Evolutionary conservation across 2,113 vertebrate species (phyloP).

Genomic region (Crotophaga sulcirostris): DNA sequence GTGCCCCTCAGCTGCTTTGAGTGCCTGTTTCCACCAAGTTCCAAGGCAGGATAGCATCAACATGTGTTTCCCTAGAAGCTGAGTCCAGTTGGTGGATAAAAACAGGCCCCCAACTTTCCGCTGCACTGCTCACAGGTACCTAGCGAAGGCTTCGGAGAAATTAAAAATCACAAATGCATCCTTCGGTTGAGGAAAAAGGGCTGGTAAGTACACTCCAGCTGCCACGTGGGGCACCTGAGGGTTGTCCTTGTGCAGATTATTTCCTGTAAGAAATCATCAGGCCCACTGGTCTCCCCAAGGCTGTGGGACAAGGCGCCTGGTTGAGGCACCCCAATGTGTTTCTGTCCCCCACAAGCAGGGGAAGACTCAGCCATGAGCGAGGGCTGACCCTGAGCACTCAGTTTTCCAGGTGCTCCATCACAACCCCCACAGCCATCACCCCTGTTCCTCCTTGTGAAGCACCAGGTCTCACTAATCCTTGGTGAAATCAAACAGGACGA

Average conservation of each 20-base stretch:
- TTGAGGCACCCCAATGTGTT: not conserved
- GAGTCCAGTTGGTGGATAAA: not conserved
- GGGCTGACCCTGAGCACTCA: not conserved
- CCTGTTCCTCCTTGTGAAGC: accelerated
- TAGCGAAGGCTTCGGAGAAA: not conserved
- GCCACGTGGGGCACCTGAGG: not conserved
- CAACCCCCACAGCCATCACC: not conserved
- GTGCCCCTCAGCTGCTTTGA: not conserved
- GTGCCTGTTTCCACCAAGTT: not conserved
- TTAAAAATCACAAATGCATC: not conserved
- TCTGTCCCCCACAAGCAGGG: not conserved
- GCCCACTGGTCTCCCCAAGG: not conserved
- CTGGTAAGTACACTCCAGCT: not conserved
- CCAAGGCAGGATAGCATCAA: not conserved
- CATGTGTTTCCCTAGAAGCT: not conserved
- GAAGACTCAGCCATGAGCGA: not conserved
- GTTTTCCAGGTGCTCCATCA: not conserved
- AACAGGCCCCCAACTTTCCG: not conserved
- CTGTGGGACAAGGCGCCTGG: not conserved
- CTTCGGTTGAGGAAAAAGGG: not conserved
- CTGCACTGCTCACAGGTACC: accelerated
- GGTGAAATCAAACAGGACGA: not conserved
- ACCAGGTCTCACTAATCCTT: accelerated
- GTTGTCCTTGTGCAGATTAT: not conserved
- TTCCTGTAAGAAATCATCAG: not conserved